Conservation (phyloP, 1,140 invertebrate species). For the Gryllus bimaculatus region DNA sequence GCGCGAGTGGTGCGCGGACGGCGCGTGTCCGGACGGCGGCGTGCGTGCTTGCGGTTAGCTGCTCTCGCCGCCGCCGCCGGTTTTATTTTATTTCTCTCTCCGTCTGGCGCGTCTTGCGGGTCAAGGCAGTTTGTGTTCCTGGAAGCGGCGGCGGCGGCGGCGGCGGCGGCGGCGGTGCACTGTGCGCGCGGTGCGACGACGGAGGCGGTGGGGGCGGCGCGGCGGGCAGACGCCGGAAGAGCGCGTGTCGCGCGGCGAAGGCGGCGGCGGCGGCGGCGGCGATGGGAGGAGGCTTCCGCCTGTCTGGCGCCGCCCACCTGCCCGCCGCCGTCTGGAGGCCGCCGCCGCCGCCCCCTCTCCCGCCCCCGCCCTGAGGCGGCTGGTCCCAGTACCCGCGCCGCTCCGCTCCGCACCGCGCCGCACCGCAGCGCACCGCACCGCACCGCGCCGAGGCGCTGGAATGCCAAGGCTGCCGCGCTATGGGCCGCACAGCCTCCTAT, state of each 20-base stretch:
- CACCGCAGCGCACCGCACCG: background rate
- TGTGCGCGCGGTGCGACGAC: background rate
- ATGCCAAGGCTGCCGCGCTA: background rate
- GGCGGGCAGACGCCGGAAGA: background rate
- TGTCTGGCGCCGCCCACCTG: constrained; percentile 1
- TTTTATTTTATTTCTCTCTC: background rate
- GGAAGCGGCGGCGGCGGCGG: background rate
- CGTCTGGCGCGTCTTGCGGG: background rate
- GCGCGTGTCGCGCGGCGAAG: background rate
- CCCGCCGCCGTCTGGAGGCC: background rate
- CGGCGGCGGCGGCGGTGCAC: background rate
- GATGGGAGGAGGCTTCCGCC: background rate
- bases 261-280: too few species aligned
- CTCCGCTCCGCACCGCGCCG: too few species aligned
- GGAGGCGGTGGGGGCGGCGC: too few species aligned
- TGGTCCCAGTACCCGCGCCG: too few species aligned
- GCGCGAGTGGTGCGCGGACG: background rate
- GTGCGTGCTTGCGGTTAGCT: background rate
- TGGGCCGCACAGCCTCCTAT: background rate
- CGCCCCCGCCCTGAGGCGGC: too few species aligned
- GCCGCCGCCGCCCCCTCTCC: too few species aligned
- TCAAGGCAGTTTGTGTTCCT: background rate
- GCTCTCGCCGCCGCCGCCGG: too few species aligned
- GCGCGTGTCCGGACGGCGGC: too few species aligned
- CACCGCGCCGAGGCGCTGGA: background rate